Conservation (phyloP, 2,113 vertebrate genomes). For the Saguinus imperator region DNA sequence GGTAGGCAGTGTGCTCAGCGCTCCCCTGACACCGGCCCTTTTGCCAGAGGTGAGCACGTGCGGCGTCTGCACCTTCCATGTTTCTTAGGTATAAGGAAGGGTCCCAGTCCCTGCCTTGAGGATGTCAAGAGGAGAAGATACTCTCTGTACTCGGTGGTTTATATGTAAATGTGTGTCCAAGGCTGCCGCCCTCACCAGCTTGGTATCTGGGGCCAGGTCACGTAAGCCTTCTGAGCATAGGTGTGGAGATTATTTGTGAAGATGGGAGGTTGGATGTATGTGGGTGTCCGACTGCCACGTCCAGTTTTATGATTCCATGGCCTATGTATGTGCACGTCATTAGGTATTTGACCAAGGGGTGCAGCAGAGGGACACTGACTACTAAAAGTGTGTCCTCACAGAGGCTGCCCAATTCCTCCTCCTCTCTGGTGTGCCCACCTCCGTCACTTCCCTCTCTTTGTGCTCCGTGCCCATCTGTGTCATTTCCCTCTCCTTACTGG, state of each 20-base stretch:
- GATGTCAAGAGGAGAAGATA: not conserved
- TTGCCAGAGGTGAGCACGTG: not conserved
- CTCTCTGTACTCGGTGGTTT: accelerated
- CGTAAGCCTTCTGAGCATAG: accelerated
- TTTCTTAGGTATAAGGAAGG: too few species aligned
- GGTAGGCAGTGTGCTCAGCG: not conserved
- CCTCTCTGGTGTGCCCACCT: accelerated
- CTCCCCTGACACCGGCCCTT: not conserved
- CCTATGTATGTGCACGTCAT: accelerated
- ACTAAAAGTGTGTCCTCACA: accelerated
- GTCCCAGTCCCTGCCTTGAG: accelerated
- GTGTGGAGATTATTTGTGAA: not conserved
- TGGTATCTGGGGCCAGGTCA: not conserved
- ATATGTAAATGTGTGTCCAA: accelerated
- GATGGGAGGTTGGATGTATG: not conserved
- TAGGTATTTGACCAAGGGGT: not conserved
- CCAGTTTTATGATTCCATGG: accelerated
- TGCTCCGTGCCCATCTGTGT: too few species aligned
- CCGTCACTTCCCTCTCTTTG: too few species aligned
- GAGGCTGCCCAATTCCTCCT: not conserved
- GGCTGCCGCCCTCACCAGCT: accelerated
- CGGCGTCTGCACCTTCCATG: accelerated
- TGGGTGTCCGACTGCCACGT: not conserved
- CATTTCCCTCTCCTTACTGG: accelerated
- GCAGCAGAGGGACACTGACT: not conserved